These are phyloP conservation scores for Tuta absoluta DNA, from an alignment of 2,888 invertebrate species.

Conservation along the genomic window DNA sequence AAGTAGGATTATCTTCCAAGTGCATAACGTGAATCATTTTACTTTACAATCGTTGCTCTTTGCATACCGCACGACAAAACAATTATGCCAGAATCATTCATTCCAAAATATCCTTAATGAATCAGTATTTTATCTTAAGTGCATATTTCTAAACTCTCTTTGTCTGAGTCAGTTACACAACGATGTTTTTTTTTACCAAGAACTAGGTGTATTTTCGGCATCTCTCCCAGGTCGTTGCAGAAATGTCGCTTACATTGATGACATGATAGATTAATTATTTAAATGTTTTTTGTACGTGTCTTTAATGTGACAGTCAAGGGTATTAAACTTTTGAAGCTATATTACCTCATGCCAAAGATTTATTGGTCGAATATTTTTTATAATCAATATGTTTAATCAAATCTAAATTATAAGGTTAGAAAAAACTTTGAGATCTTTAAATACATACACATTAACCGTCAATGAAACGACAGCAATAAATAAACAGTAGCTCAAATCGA, in stretches of 20 bases:
- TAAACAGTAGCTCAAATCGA: conserved; percentile 14
- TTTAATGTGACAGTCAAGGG: background rate
- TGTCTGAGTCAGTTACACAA: conserved; percentile 47
- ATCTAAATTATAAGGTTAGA: background rate
- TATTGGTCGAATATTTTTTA: background rate
- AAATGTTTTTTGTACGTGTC: background rate
- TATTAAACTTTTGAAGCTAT: background rate
- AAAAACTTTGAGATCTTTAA: background rate
- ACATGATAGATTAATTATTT: background rate
- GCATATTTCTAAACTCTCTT: conserved; percentile 14
- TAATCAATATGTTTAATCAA: too few species aligned
- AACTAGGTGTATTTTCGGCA: conserved; percentile 59
- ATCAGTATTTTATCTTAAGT: background rate
- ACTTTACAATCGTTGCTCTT: background rate
- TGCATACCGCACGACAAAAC: background rate
- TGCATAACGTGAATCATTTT: too few species aligned
- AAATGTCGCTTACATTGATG: conserved; percentile 37
- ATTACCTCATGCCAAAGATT: background rate
- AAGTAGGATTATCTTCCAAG: too few species aligned
- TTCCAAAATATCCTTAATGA: background rate
- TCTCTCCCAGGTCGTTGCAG: conserved; percentile 64
- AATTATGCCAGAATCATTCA: background rate
- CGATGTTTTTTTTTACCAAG: conserved; percentile 32
- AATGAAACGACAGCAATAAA: conserved; percentile 7
- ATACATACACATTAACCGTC: background rate